Conservation (phyloP, 1,140 invertebrate genomes). For the Tetragnatha versicolor region DNA sequence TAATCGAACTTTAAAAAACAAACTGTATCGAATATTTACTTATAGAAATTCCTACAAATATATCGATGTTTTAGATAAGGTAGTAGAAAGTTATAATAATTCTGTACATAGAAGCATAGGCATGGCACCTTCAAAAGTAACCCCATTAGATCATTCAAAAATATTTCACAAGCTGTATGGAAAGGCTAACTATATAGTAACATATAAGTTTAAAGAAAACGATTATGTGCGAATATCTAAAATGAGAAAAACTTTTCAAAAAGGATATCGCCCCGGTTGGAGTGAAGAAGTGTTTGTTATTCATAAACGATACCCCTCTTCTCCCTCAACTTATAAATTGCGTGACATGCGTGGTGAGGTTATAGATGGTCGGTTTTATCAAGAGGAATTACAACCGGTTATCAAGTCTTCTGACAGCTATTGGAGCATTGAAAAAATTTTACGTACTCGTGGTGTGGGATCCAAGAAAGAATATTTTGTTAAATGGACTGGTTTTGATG, state of each 20-base stretch:
- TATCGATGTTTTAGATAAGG: slow-evolving; percentile 35
- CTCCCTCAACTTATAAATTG: slow-evolving; percentile 32
- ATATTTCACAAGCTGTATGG: slow-evolving; percentile 8
- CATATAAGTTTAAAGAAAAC: neutral
- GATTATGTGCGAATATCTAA: slow-evolving; percentile 30
- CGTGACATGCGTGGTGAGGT: slow-evolving; percentile 9
- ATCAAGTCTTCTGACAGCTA: neutral
- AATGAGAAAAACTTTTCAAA: neutral
- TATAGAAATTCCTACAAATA: slow-evolving; percentile 45
- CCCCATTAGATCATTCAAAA: neutral
- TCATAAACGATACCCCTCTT: neutral
- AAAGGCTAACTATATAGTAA: neutral
- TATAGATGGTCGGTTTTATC: slow-evolving; percentile 44
- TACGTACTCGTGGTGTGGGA: neutral
- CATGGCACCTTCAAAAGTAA: neutral
- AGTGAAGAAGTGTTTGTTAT: neutral
- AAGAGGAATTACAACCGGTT: slow-evolving; percentile 23
- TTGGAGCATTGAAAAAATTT: slow-evolving; percentile 17
- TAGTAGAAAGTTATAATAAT: slow-evolving; percentile 46
- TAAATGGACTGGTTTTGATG: slow-evolving; percentile 17
- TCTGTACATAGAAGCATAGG: slow-evolving; percentile 10
- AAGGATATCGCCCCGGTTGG: slow-evolving; percentile 11
- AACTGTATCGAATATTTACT: slow-evolving; percentile 55
- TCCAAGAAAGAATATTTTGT: slow-evolving; percentile 16
- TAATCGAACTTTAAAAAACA: slow-evolving; percentile 53